A percentile compares a stretch with the other conserved stretches of the same genome.
These are phyloP conservation scores for Cottus gobio DNA, from an alignment of 2,113 vertebrate genomes.

Conservation along the genomic window DNA sequence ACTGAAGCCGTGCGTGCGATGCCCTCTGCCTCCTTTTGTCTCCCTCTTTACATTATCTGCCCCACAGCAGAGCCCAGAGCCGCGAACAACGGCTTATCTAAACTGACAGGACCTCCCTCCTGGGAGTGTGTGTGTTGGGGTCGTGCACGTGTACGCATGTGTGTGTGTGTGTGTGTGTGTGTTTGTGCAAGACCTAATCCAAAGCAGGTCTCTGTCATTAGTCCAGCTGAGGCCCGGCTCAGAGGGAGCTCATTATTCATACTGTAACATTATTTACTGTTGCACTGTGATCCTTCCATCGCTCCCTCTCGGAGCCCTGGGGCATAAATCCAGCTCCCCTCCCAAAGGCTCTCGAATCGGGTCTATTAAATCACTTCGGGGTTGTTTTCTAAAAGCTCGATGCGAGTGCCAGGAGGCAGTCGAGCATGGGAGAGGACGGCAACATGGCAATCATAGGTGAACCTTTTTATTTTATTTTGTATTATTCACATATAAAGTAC, in stretches of 20 bases:
- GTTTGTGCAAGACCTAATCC: constrained; percentile 68
- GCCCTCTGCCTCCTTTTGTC: constrained; percentile 32
- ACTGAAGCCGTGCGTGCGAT: constrained; percentile 43
- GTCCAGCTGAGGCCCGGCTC: constrained; percentile 62
- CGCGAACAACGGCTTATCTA: constrained; percentile 42
- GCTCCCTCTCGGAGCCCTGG: constrained; percentile 39
- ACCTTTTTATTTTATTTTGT: constrained; percentile 9
- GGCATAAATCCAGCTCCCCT: constrained; percentile 45
- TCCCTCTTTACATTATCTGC: constrained; percentile 26
- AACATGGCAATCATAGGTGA: constrained; percentile 45
- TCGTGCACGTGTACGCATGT: constrained; percentile 25
- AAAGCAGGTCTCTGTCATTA: constrained; percentile 80
- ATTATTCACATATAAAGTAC: constrained; percentile 18
- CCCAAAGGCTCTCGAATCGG: constrained; percentile 50
- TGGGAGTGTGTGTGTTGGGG: constrained; percentile 14
- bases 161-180: constrained; percentile 46
- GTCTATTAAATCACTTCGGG: constrained; percentile 58
- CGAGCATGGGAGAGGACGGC: constrained; percentile 30
- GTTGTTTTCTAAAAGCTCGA: constrained; percentile 57
- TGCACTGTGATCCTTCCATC: constrained; percentile 65
- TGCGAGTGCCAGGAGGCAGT: constrained; percentile 45
- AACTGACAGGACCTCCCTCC: constrained; percentile 55
- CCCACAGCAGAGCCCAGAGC: constrained; percentile 37
- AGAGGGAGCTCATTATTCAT: constrained; percentile 77
- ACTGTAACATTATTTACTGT: constrained; percentile 79